Conservation (phyloP, 1,140 invertebrate genomes). For the Papilio machaon region DNA sequence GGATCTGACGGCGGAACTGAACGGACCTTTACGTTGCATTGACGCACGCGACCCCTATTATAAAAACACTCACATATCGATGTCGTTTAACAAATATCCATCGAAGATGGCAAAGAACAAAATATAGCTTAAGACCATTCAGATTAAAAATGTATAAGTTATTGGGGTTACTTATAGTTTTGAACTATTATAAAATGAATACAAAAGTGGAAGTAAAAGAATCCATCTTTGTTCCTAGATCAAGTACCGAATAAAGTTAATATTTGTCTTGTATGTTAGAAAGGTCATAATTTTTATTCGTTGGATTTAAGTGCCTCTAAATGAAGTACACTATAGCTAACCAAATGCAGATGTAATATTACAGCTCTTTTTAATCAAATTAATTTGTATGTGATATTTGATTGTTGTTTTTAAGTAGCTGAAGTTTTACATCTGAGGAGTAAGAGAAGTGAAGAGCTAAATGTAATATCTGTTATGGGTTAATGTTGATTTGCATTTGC, state of each 20-base stretch:
- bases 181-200: not conserved
- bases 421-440: not conserved
- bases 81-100: conserved; percentile 35
- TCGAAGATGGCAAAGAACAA: conserved; percentile 5
- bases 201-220: not conserved
- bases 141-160: not conserved
- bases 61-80: conserved; percentile 35
- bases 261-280: no score
- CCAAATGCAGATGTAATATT: not conserved
- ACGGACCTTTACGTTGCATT: conserved; percentile 35
- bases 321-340: not conserved
- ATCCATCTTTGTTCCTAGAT: not conserved
- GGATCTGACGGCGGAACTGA: conserved; percentile 34
- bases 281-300: no score
- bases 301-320: no score
- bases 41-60: conserved; percentile 34
- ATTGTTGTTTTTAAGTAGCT: not conserved
- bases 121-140: not conserved
- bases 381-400: no score
- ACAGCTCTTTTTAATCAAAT: not conserved
- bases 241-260: no score
- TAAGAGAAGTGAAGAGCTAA: not conserved
- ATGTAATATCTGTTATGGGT: not conserved
- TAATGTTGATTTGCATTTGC: not conserved
- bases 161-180: not conserved